phyloP scores from a whole-genome alignment of 2,888 invertebrate species.

The Cremastinae sp. region DNA sequence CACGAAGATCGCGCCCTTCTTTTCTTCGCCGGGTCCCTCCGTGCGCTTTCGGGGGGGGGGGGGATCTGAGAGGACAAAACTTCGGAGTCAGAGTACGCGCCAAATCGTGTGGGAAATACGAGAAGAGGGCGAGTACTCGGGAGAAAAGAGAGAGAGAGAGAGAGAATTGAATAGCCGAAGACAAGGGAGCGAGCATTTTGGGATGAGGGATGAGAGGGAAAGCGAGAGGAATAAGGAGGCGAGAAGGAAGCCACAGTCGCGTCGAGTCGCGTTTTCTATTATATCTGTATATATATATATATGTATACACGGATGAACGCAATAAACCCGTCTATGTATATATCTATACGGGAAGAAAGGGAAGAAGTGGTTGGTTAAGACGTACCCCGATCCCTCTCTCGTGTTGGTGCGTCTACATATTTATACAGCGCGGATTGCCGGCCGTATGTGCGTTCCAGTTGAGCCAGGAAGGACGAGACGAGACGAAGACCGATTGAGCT shows the following conservation, averaged over 20 bases:
- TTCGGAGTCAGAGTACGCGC: slow-evolving; percentile 24
- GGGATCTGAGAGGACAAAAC: slow-evolving; percentile 55
- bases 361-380: slow-evolving; percentile 36
- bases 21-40: slow-evolving; percentile 43
- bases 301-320: no score
- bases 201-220: no score
- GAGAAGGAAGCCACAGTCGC: slow-evolving; percentile 43
- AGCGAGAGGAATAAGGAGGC: slow-evolving; percentile 18
- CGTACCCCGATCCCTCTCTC: background rate
- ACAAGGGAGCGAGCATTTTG: slow-evolving; percentile 52
- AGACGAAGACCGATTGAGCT: slow-evolving; percentile 80
- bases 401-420: slow-evolving; percentile 6
- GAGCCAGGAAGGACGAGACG: slow-evolving; percentile 66
- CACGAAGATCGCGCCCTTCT: slow-evolving; percentile 10
- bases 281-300: no score
- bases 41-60: slow-evolving; percentile 35
- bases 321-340: slow-evolving; percentile 43
- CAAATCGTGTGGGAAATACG: slow-evolving; percentile 42
- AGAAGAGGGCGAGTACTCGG: slow-evolving; percentile 7
- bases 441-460: slow-evolving; percentile 5
- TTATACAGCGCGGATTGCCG: slow-evolving; percentile 24
- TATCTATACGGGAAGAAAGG: slow-evolving; percentile 28
- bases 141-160: slow-evolving; percentile 38
- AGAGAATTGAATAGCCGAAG: slow-evolving; percentile 57
- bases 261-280: no score